Evolutionary conservation across 1,140 invertebrate species (phyloP).

Genomic region (Drosophila neocordata): DNA sequence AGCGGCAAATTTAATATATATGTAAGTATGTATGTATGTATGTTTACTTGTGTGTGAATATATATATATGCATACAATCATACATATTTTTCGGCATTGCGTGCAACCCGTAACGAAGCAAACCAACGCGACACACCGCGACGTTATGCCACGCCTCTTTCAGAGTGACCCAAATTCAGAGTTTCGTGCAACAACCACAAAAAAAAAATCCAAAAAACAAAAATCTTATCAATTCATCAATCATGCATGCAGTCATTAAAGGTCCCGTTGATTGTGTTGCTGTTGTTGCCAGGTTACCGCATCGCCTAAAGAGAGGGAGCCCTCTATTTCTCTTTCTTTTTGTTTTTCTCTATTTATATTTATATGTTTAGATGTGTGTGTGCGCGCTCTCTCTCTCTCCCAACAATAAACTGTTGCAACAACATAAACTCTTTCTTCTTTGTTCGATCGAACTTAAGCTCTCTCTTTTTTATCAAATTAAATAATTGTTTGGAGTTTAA

Average conservation of each 20-base stretch:
- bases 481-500: slow-evolving; percentile 25
- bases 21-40: slow-evolving; percentile 20
- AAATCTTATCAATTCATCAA: slow-evolving; percentile 78
- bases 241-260: slow-evolving; percentile 78
- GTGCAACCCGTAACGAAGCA: slow-evolving; percentile 33
- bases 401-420: slow-evolving; percentile 28
- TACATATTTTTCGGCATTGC: slow-evolving; percentile 36
- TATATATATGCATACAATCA: slow-evolving; percentile 24
- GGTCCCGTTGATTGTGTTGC: slow-evolving; percentile 42
- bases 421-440: neutral
- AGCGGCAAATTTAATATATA: slow-evolving; percentile 10
- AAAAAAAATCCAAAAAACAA: slow-evolving; percentile 13
- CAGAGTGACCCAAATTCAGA: slow-evolving; percentile 60
- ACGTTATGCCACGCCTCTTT: slow-evolving; percentile 58
- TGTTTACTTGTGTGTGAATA: slow-evolving; percentile 32
- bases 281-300: slow-evolving; percentile 51
- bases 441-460: neutral
- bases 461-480: neutral
- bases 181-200: slow-evolving; percentile 43
- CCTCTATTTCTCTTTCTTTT: neutral
- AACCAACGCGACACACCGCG: neutral
- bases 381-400: slow-evolving; percentile 21
- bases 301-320: slow-evolving; percentile 11
- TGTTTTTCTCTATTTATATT: neutral
- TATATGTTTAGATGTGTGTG: slow-evolving; percentile 3